Evolutionary conservation across 2,888 invertebrate species (phyloP).

Genomic region (Gymnosoma rotundatum): DNA sequence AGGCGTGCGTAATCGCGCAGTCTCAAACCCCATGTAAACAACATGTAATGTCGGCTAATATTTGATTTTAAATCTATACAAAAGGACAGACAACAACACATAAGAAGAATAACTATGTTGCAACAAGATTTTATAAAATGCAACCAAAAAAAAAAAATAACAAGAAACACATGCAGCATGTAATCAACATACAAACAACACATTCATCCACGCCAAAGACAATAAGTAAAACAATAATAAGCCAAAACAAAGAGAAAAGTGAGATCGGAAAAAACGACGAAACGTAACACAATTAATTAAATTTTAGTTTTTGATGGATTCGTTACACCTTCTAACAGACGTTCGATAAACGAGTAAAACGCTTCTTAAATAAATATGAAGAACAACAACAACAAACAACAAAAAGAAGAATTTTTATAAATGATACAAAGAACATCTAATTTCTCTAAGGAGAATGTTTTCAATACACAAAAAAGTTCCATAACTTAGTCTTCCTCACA

Average conservation of each 20-base stretch:
- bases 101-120: slow-evolving; percentile 35
- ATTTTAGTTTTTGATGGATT: slow-evolving; percentile 74
- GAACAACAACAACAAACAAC: slow-evolving; percentile 1
- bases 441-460: neutral
- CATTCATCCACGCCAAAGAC: slow-evolving; percentile 38
- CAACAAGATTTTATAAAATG: slow-evolving; percentile 34
- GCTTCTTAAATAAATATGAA: slow-evolving; percentile 16
- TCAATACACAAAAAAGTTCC: neutral
- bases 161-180: slow-evolving; percentile 48
- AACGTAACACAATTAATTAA: slow-evolving; percentile 73
- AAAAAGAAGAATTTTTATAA: neutral
- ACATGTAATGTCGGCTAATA: slow-evolving; percentile 68
- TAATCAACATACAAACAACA: slow-evolving; percentile 62
- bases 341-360: slow-evolving; percentile 70
- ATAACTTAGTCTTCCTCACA: slow-evolving; percentile 25
- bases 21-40: slow-evolving; percentile 71
- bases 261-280: slow-evolving; percentile 59
- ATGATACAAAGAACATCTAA: neutral
- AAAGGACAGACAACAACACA: slow-evolving; percentile 32
- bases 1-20: slow-evolving; percentile 74
- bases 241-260: slow-evolving; percentile 2
- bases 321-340: slow-evolving; percentile 71
- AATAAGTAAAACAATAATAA: slow-evolving; percentile 21
- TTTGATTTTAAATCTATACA: slow-evolving; percentile 58
- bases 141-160: slow-evolving; percentile 20